Percentiles rank a stretch among this genome's conserved stretches.
phyloP scores from a whole-genome alignment of 37 sponge, comb jelly and placozoan genomes.

The Eunapius fragilis region DNA sequence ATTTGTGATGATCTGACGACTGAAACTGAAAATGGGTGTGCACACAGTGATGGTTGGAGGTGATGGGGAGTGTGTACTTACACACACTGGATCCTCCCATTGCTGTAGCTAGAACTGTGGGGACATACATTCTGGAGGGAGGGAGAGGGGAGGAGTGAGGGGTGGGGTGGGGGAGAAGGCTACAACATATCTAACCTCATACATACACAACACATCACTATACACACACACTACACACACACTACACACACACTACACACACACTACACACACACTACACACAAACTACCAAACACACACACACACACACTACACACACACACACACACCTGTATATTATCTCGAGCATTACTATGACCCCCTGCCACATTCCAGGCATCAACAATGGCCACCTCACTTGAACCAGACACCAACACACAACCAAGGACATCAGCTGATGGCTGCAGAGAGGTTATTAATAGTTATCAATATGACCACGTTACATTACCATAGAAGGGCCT shows the following conservation, averaged over 20 bases:
- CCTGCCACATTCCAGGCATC: not conserved
- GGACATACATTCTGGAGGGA: not conserved
- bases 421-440: not conserved
- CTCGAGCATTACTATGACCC: not conserved
- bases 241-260: too few relatives aligned
- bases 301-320: not conserved
- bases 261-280: too few relatives aligned
- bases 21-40: not conserved
- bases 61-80: not conserved
- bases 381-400: not conserved
- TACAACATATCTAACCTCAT: too few relatives aligned
- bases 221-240: too few relatives aligned
- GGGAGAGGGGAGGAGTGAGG: not conserved
- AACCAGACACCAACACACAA: not conserved
- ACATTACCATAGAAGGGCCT: conserved; percentile 1
- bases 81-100: not conserved
- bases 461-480: not conserved
- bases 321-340: not conserved
- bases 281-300: too few relatives aligned
- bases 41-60: not conserved
- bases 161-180: not conserved
- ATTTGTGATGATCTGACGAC: not conserved
- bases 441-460: not conserved
- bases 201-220: too few relatives aligned
- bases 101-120: not conserved